Conservation (phyloP, 1,140 invertebrate species). For the Tetranychus urticae region DNA sequence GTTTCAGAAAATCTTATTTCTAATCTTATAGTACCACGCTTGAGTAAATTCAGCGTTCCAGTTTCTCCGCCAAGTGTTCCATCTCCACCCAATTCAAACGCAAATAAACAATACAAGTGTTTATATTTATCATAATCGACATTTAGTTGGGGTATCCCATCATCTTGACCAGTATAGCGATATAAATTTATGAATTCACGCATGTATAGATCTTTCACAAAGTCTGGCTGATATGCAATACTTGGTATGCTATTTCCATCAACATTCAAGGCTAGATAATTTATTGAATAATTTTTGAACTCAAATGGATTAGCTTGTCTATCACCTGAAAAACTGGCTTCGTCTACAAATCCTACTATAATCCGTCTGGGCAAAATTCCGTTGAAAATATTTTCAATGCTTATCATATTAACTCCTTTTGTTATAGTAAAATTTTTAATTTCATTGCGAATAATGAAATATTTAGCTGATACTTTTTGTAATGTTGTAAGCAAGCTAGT, state of each 20-base stretch:
- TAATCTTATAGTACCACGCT: background rate
- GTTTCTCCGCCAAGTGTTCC: background rate
- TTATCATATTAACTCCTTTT: slow-evolving; percentile 3
- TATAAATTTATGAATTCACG: background rate
- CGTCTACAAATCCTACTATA: slow-evolving; percentile 5
- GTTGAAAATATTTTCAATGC: slow-evolving; percentile 8
- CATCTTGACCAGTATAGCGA: background rate
- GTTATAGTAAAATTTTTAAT: slow-evolving; percentile 10
- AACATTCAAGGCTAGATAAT: slow-evolving; percentile 1
- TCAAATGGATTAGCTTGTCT: background rate
- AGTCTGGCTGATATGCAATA: slow-evolving; percentile 1
- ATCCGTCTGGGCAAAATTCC: slow-evolving; percentile 8
- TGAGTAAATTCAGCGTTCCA: background rate
- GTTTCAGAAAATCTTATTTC: background rate
- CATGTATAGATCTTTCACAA: background rate
- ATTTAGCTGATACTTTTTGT: slow-evolving; percentile 1
- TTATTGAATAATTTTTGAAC: background rate
- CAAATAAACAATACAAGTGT: background rate
- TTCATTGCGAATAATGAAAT: slow-evolving; percentile 7
- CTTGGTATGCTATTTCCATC: background rate
- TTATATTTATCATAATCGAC: background rate
- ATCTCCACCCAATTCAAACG: background rate
- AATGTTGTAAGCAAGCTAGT: slow-evolving; percentile 9
- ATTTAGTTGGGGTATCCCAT: background rate
- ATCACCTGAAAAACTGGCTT: slow-evolving; percentile 2